phyloP scores from a whole-genome alignment of 1,140 invertebrate genomes.

The Plectus sambesii region DNA sequence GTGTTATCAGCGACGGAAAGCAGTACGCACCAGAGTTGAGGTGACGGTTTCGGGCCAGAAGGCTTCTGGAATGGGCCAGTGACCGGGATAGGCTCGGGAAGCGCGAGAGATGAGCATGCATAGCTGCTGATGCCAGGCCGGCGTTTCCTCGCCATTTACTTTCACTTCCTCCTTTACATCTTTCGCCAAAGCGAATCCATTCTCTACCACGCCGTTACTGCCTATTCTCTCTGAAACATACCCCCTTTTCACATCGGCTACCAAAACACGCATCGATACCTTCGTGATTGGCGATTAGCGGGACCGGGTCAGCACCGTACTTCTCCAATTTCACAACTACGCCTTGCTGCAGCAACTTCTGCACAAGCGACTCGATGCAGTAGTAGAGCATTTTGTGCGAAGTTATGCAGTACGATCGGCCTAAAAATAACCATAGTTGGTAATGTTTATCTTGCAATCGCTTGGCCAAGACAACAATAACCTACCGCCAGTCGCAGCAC shows the following conservation, averaged over 20 bases:
- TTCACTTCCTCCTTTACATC: no score
- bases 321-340: slow-evolving; percentile 97
- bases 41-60: slow-evolving; percentile 84
- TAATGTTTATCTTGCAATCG: background rate
- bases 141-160: background rate
- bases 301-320: slow-evolving; percentile 70
- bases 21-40: slow-evolving; percentile 55
- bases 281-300: no score
- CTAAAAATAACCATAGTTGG: slow-evolving; percentile 50
- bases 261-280: no score
- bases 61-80: slow-evolving; percentile 96
- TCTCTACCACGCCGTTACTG: slow-evolving; percentile 7
- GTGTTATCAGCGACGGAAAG: slow-evolving; percentile 11
- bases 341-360: slow-evolving; percentile 84
- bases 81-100: no score
- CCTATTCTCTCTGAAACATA: slow-evolving; percentile 5
- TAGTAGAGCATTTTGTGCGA: slow-evolving; percentile 87
- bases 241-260: no score
- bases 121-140: slow-evolving; percentile 47
- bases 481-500: slow-evolving; percentile 90
- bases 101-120: no score
- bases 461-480: no score
- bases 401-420: slow-evolving; percentile 84
- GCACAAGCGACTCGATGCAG: slow-evolving; percentile 87
- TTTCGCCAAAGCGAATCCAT: slow-evolving; percentile 40